Evolutionary conservation across 2,797 vertebrate species (phyloP).

Genomic region (Streptopelia turtur): DNA sequence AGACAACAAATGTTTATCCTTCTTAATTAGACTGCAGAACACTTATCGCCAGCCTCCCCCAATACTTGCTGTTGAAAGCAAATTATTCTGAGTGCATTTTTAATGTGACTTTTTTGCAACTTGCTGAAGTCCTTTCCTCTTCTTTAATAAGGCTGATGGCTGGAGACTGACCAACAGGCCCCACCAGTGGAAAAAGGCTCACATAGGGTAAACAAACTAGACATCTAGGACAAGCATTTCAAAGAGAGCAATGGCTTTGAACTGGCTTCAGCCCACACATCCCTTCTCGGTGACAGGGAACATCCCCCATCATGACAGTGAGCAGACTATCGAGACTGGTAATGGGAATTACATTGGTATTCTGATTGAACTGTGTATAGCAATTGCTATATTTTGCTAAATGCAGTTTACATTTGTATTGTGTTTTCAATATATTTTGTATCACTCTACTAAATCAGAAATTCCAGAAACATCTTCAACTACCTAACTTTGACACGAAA

Average conservation of each 20-base stretch:
- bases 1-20: neutral
- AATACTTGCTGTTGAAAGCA: neutral
- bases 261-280: neutral
- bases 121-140: slow-evolving; percentile 12
- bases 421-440: neutral
- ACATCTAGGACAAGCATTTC: neutral
- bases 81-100: neutral
- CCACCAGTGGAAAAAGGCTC: neutral
- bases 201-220: neutral
- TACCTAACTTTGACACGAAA: neutral
- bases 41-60: neutral
- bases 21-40: slow-evolving; percentile 13
- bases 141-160: neutral
- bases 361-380: neutral
- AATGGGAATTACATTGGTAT: neutral
- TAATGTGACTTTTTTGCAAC: neutral
- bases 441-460: neutral
- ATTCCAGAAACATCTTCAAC: neutral
- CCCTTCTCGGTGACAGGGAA: fast-evolving
- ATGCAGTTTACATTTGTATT: neutral
- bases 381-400: neutral
- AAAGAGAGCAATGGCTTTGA: neutral
- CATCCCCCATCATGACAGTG: fast-evolving
- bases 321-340: neutral
- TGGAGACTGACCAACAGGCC: neutral